A percentile compares a stretch with the other conserved stretches of the same genome.
These are phyloP conservation scores for Champsocephalus gunnari DNA, from an alignment of 2,797 vertebrate species.

Conservation along the genomic window DNA sequence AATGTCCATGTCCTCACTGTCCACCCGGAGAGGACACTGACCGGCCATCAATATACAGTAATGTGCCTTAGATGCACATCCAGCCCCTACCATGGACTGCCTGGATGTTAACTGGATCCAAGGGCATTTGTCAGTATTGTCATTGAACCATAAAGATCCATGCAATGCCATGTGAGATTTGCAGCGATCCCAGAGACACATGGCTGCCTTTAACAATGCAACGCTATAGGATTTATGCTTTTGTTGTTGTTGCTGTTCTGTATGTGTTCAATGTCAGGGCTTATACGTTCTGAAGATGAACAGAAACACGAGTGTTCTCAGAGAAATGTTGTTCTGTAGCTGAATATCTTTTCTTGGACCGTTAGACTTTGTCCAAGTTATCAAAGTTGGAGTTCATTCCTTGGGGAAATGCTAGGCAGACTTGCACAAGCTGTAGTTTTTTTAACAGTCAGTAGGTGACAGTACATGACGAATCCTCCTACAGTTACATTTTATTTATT, in stretches of 20 bases:
- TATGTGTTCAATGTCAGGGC: neutral
- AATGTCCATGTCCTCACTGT: conserved; percentile 9
- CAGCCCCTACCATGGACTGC: neutral
- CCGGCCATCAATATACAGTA: neutral
- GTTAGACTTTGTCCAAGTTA: neutral
- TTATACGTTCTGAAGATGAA: neutral
- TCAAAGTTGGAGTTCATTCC: neutral
- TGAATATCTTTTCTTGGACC: neutral
- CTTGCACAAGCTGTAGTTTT: neutral
- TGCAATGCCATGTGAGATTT: conserved; percentile 8
- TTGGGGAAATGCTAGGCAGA: neutral
- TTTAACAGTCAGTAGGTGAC: neutral
- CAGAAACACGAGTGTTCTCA: neutral
- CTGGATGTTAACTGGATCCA: conserved; percentile 9
- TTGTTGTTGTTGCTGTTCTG: conserved; percentile 2
- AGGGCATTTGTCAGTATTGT: conserved; percentile 22
- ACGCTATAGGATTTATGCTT: neutral
- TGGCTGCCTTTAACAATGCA: neutral
- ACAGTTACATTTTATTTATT: too few species aligned
- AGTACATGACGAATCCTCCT: neutral
- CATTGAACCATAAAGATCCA: conserved; percentile 24
- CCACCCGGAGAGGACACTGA: conserved; percentile 26
- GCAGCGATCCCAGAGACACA: neutral
- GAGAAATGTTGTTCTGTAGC: neutral
- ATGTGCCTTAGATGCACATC: conserved; percentile 9